Base-by-base conservation (phyloP, 1,140 invertebrate genomes). In the Magallana angulata region DNA sequence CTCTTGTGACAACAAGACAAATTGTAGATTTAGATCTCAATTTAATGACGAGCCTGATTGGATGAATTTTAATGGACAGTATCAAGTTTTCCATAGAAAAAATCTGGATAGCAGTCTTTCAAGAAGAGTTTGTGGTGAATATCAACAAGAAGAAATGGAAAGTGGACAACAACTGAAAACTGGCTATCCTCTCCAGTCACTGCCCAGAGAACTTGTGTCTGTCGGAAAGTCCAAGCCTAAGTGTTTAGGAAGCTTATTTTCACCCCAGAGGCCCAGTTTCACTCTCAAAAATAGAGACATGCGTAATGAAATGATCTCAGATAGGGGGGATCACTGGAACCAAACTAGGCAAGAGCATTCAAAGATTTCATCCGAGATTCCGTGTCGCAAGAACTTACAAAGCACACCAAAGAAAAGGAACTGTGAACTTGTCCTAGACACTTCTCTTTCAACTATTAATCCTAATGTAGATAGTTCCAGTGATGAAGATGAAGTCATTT, bases 401-500 rank as follows among this genome's bases (percentile, higher is more conserved):
- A 71, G 64, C 30, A 71, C 64, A 1, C 64, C 64, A 24, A 71
- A 24, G 18, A 71, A 71, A 30, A 11, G 18, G 11, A 71, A 71
- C 30, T 11, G 18, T 71, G 24, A 71, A 71, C 64, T 18, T 11
- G 16, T 30, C 11, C 64, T 71, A 24, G 64, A 71, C 64, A 71
- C 18, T 71, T 71, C 64, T 7, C 18, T 71, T 24, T 71, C 64
- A 24, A 71, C 64, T 8, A 71, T 71, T 71, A 71, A 71, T 30
- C 64, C 64, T 11, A 71, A 9, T 18, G 24, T 71, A 24, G 64
- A 71, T 24, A 71, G 7, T 68, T 68, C 1, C 12, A 36, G 24
- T 76, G 60, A 64, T 16, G 68, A 76, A 76, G 68, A 76, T 30
- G 68, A 76, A 76, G 24, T 76, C 36, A 9, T 24, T 24, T 18